A percentile compares a stretch with the other conserved stretches of the same genome.
These are phyloP conservation scores for Drepana arcuata DNA, from an alignment of 1,140 invertebrate species.

Conservation along the genomic window DNA sequence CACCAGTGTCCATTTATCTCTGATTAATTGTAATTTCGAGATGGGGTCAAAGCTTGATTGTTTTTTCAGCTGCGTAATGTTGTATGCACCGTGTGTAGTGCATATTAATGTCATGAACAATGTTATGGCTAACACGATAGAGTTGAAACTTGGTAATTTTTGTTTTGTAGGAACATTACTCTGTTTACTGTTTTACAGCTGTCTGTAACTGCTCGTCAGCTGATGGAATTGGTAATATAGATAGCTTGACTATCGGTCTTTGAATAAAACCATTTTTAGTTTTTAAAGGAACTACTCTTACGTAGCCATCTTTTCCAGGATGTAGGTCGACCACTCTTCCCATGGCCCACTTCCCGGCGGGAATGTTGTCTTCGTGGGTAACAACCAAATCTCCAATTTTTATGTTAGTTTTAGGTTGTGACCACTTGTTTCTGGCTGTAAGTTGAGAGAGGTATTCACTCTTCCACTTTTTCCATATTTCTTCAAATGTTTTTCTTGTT, in stretches of 20 bases:
- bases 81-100: too few relatives aligned
- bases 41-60: slow-evolving; percentile 15
- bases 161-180: neutral
- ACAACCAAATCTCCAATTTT: slow-evolving; percentile 3
- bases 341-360: slow-evolving; percentile 8
- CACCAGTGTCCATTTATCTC: slow-evolving; percentile 18
- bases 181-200: neutral
- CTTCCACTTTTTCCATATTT: slow-evolving; percentile 11
- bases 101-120: neutral
- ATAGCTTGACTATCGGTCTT: slow-evolving; percentile 7
- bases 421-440: slow-evolving; percentile 4
- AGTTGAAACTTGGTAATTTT: neutral
- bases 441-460: slow-evolving; percentile 7
- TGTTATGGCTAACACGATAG: neutral
- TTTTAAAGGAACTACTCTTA: slow-evolving; percentile 7
- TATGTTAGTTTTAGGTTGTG: slow-evolving; percentile 1
- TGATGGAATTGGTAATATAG: slow-evolving; percentile 4
- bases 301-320: slow-evolving; percentile 3
- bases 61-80: too few relatives aligned
- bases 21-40: slow-evolving; percentile 11
- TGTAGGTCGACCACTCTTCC: slow-evolving; percentile 6
- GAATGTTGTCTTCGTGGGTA: slow-evolving; percentile 7
- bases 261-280: slow-evolving; percentile 10
- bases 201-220: too few relatives aligned
- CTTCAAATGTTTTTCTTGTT: slow-evolving; percentile 2